Evolutionary conservation across 2,888 invertebrate species (phyloP).

Genomic region (Aproaerema taeniolella): DNA sequence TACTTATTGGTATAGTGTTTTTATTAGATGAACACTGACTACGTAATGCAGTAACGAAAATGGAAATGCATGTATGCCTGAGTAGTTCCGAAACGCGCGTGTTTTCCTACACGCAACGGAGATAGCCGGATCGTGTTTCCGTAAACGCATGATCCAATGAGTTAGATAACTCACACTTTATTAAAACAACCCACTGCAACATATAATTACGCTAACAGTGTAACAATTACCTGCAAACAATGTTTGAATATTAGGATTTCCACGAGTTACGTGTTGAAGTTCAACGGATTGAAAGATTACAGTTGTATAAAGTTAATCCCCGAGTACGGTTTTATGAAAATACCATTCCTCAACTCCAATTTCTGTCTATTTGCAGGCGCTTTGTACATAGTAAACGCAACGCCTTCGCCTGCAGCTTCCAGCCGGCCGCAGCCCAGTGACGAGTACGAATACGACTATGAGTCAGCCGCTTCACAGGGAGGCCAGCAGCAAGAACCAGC

Average conservation of each 20-base stretch:
- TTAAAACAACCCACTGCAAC: conserved; percentile 4
- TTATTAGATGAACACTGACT: no score
- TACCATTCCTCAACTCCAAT: no score
- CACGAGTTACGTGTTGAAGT: no score
- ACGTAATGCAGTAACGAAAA: no score
- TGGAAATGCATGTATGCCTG: no score
- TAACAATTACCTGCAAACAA: conserved; percentile 1
- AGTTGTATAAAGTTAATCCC: no score
- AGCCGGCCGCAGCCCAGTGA: no score
- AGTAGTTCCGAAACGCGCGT: conserved; percentile 10
- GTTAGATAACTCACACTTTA: conserved; percentile 3
- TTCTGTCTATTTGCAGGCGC: conserved; percentile 50
- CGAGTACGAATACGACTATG: conserved; percentile 69
- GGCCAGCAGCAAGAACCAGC: conserved; percentile 45
- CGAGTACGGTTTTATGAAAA: no score
- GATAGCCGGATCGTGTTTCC: conserved; percentile 11
- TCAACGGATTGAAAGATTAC: no score
- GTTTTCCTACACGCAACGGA: conserved; percentile 12
- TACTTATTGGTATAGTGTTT: no score
- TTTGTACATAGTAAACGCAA: conserved; percentile 32
- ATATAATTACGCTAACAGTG: conserved; percentile 4
- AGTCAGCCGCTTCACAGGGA: conserved; percentile 35
- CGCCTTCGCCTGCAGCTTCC: conserved; percentile 45
- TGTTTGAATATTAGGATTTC: no score
- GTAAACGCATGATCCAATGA: conserved; percentile 12